Conservation (phyloP, 2,888 invertebrate genomes). For the Nebria brevicollis region DNA sequence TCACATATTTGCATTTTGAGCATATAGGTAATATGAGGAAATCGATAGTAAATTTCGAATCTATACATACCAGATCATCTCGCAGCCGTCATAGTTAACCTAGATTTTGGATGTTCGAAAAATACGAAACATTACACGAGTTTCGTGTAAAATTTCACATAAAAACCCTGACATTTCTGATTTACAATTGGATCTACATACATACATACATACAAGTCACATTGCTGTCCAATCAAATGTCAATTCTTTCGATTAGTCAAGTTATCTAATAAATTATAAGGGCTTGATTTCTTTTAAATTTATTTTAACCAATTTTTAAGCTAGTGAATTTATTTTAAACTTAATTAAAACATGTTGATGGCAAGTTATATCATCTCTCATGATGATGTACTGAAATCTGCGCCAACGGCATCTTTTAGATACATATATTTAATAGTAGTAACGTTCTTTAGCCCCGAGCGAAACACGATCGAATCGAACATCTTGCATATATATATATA, state of each 20-base stretch:
- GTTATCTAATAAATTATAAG: too few species aligned
- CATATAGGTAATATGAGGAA: neutral
- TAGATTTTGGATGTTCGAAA: conserved; percentile 38
- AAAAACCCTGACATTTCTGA: conserved; percentile 39
- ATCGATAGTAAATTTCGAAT: neutral
- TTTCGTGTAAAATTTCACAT: conserved; percentile 44
- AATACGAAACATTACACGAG: conserved; percentile 39
- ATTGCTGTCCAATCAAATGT: too few species aligned
- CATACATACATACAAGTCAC: too few species aligned
- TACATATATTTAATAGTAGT: neutral
- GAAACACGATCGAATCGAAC: neutral
- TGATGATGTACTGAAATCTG: neutral
- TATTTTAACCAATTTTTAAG: too few species aligned
- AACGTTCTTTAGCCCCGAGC: neutral
- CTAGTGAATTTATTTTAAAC: neutral
- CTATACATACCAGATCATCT: conserved; percentile 1
- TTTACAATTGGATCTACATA: conserved; percentile 28
- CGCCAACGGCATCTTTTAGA: neutral
- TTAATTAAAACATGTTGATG: neutral
- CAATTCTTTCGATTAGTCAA: too few species aligned
- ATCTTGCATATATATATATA: conserved; percentile 1
- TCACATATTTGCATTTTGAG: neutral
- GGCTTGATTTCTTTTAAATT: too few species aligned
- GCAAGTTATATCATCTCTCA: neutral
- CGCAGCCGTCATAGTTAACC: conserved; percentile 24